A percentile compares a stretch with the other conserved stretches of the same genome.
These are phyloP conservation scores for Trilocha varians DNA, from an alignment of 2,888 invertebrate genomes.

Conservation along the genomic window DNA sequence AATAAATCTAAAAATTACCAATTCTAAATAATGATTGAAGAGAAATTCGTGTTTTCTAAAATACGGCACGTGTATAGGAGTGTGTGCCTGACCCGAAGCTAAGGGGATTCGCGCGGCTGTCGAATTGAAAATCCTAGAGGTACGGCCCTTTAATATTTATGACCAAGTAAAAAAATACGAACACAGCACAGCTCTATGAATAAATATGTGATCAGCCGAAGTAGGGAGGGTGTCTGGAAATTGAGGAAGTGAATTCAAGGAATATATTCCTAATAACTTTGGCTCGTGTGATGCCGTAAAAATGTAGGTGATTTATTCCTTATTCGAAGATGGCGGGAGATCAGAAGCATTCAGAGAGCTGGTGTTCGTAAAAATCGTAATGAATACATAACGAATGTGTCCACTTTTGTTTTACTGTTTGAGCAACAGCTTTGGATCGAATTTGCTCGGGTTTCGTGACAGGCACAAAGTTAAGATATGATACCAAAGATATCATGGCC, in stretches of 20 bases:
- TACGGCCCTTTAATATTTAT: slow-evolving; percentile 64
- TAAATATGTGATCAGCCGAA: slow-evolving; percentile 33
- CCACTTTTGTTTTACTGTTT: neutral
- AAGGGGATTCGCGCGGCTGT: slow-evolving; percentile 55
- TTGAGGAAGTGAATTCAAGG: slow-evolving; percentile 12
- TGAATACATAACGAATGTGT: neutral
- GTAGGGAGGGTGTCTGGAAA: slow-evolving; percentile 16
- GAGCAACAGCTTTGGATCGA: too few species aligned
- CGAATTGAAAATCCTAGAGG: slow-evolving; percentile 65
- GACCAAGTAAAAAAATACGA: slow-evolving; percentile 54
- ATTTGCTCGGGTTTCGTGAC: too few species aligned
- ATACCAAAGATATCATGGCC: too few species aligned
- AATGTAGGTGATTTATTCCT: neutral
- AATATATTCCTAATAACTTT: neutral
- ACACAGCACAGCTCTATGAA: slow-evolving; percentile 36
- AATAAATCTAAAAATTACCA: too few species aligned
- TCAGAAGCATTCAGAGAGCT: neutral
- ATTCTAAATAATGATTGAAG: too few species aligned
- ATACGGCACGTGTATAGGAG: neutral
- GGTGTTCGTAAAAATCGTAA: neutral
- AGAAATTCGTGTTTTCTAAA: neutral
- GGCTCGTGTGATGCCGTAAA: slow-evolving; percentile 4
- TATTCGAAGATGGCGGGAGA: neutral
- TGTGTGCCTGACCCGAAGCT: slow-evolving; percentile 33
- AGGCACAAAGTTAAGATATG: too few species aligned